Evolutionary conservation across 2,797 vertebrate species (phyloP).

Genomic region (Manis pentadactyla): DNA sequence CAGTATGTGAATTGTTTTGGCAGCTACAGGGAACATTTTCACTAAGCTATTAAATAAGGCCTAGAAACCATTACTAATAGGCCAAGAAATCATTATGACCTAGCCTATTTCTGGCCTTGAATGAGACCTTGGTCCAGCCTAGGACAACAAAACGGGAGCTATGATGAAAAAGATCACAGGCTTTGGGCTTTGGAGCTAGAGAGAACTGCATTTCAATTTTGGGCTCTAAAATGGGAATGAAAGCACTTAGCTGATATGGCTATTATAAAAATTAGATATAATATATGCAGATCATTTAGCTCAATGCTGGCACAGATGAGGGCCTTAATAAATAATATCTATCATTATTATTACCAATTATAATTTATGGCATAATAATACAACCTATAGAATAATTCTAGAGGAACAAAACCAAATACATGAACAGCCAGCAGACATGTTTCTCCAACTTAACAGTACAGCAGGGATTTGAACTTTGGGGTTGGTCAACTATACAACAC

Average conservation of each 20-base stretch:
- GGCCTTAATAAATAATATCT: not conserved
- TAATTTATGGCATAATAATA: not conserved
- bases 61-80: not conserved
- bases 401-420: conserved; percentile 4
- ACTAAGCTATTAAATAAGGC: not conserved
- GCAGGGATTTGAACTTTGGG: not conserved
- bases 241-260: not conserved
- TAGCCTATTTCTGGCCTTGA: not conserved
- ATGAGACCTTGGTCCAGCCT: not conserved
- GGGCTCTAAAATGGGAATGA: conserved; percentile 21
- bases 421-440: not conserved
- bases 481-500: not conserved
- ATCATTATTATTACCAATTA: not conserved
- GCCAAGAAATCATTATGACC: not conserved
- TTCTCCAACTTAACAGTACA: not conserved
- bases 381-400: not conserved
- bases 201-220: not conserved
- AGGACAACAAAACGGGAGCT: not conserved
- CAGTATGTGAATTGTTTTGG: not conserved
- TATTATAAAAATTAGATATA: conserved; percentile 1
- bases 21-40: not conserved
- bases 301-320: not conserved
- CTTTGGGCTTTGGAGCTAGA: not conserved
- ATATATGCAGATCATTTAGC: not conserved
- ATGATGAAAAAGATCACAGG: not conserved